Evolutionary conservation across 2,888 invertebrate species (phyloP), one percentile per base, ranked within the genome.

Genomic region (Plutella xylostella): DNA sequence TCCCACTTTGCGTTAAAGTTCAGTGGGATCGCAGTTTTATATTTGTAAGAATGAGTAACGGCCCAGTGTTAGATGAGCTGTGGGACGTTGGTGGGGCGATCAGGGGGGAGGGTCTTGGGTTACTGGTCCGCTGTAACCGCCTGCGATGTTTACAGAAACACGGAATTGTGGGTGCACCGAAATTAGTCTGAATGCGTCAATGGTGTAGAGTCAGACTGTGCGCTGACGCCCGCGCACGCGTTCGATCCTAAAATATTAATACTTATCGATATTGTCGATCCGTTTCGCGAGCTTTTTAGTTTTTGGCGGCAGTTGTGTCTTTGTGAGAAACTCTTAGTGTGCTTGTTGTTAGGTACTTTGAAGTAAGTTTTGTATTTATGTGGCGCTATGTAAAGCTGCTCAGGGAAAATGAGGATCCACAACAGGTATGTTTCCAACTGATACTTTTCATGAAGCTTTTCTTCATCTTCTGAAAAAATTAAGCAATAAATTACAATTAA

Each of bases 121-220:
- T 35, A 54, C 53, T 77, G 75, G 79, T 43, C 65, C 57, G 48
- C 56, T 63, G 62, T 60, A 64, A 55, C 68, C 68, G 61, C 63
- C 25, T 61, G 67, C 55, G 68, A 63, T 82, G 82, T 82, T 83
- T 82, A 83, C 82, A 79, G 79, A 79, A 82, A 66, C 75, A 72
- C 70, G 82, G 80, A 80, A 80, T 79, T 76, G 72, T 63, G 68
- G 73, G 73, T 80, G 80, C 80, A 83, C 77, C 78, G 76, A 78
- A 80, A 76, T 83, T 82, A 83, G 82, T 83, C 74, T 73, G 76
- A 70, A 76, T 80, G 79, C 80, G 82, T 80, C 82, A 82, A 80
- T 78, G 79, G 66, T 62, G 15, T 52, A 58, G 55, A 62, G 60
- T 54, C 59, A 58, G 57, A 63, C 58, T 60, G 71, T 64, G 71